Evolutionary conservation across 1,140 invertebrate genomes (phyloP), one percentile per base, ranked within the genome.

Genomic region (Nephotettix cincticeps): DNA sequence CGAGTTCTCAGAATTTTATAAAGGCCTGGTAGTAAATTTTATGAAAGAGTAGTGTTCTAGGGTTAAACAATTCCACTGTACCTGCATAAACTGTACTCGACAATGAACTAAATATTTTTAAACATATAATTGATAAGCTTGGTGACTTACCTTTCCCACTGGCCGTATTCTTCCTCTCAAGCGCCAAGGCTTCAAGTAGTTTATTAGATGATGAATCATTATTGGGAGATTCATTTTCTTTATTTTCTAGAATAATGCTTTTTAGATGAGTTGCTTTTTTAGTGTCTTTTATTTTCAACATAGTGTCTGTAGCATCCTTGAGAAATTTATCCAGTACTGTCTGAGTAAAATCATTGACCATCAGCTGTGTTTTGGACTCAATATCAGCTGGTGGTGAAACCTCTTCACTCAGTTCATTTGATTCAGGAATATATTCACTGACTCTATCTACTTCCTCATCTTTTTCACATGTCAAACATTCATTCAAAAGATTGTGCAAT

Each of bases 281-380:
- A 6, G 56, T 6, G 3, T 61, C 56, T 13, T 29, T 61, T 23
- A 72, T 71, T 68, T 58, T 45, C 27, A 75, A 19, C 11, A 73
- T 68, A 58, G 47, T 23, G 23, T 71, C 67, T 23, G 72, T 73
- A 17, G 72, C 74, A 27, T 75, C 74, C n/a, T 73, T 47, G 23
- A 75, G 47, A 68, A 47, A 72, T 32, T 58, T 27, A 61, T 68
- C 30, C 19, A 63, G 58, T 9, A 74, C 65, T 28, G 30, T 54
- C n/a, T 72, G 45, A 1, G 70, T 68, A n/a, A 74, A 30, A n/a
- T 40, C 29, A 25, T 72, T 58, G 11, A 71, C 56, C 6, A 29
- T 6, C 28, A 27, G 2, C 28, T 61, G 14, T 27, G 21, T 28
- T 27, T 36, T 36, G 4, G 14, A 36, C 32, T 36, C 4, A 4